Evolutionary conservation across 2,113 vertebrate species (phyloP).

Genomic region (Oryzias melastigma): DNA sequence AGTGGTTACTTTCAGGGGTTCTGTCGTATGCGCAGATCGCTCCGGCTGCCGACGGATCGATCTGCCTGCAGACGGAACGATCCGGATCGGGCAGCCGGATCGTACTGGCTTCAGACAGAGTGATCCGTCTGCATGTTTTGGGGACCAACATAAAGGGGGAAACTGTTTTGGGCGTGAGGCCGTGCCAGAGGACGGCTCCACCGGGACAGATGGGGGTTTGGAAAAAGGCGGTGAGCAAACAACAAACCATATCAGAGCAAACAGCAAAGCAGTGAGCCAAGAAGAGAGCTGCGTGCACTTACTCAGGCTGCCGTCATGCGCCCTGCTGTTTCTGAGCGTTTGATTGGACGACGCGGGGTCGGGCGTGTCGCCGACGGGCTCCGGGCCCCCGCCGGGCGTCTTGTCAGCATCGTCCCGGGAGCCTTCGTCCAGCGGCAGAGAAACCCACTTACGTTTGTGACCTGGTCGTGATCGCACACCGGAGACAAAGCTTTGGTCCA

Average conservation of each 20-base stretch:
- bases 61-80: too few species aligned
- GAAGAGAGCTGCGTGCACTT: conserved; percentile 65
- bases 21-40: too few species aligned
- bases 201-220: background rate
- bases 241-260: conserved; percentile 1
- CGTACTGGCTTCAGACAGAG: too few species aligned
- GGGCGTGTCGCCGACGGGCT: conserved; percentile 64
- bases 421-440: conserved; percentile 83
- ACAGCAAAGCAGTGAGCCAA: conserved; percentile 4
- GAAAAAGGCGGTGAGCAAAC: conserved; percentile 19
- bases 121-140: too few species aligned
- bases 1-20: too few species aligned
- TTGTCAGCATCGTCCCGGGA: conserved; percentile 79
- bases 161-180: background rate
- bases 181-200: background rate
- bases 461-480: conserved; percentile 75
- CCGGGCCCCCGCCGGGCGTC: conserved; percentile 68
- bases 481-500: conserved; percentile 44
- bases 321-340: conserved; percentile 76
- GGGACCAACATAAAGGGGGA: too few species aligned
- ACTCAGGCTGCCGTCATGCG: conserved; percentile 82
- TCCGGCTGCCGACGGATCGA: too few species aligned
- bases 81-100: too few species aligned
- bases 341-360: conserved; percentile 75
- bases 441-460: conserved; percentile 93